Evolutionary conservation across 1,140 invertebrate species (phyloP).

Genomic region (Atta colombica): DNA sequence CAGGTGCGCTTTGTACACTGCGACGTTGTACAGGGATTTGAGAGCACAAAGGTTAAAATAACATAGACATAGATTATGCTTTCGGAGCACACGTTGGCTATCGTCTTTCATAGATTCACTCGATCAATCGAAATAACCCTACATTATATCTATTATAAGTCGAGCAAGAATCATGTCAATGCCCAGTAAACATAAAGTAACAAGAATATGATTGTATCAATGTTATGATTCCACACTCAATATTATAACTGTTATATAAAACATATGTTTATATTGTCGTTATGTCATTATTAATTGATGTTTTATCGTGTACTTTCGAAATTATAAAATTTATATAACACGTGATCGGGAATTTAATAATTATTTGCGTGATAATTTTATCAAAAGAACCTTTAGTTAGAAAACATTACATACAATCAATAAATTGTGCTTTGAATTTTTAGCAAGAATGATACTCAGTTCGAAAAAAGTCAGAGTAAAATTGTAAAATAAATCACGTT

Average conservation of each 20-base stretch:
- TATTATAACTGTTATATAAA: too few relatives aligned
- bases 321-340: neutral
- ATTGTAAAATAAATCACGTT: neutral
- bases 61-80: neutral
- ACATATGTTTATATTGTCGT: too few relatives aligned
- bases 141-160: neutral
- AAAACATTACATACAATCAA: neutral
- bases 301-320: neutral
- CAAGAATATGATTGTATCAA: too few relatives aligned
- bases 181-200: too few relatives aligned
- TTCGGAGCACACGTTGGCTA: slow-evolving; percentile 37
- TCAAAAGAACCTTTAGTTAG: neutral
- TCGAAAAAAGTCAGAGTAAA: neutral
- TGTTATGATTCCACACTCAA: too few relatives aligned
- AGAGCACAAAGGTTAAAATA: slow-evolving; percentile 13
- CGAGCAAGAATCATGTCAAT: neutral
- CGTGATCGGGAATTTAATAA: neutral
- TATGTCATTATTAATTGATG: too few relatives aligned
- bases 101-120: neutral
- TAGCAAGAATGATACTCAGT: too few relatives aligned
- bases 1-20: slow-evolving; percentile 33
- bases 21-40: slow-evolving; percentile 5
- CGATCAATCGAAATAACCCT: slow-evolving; percentile 34
- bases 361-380: neutral
- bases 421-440: neutral